These are phyloP conservation scores for Calephelis perditalis DNA, from an alignment of 2,888 invertebrate species.

Conservation along the genomic window DNA sequence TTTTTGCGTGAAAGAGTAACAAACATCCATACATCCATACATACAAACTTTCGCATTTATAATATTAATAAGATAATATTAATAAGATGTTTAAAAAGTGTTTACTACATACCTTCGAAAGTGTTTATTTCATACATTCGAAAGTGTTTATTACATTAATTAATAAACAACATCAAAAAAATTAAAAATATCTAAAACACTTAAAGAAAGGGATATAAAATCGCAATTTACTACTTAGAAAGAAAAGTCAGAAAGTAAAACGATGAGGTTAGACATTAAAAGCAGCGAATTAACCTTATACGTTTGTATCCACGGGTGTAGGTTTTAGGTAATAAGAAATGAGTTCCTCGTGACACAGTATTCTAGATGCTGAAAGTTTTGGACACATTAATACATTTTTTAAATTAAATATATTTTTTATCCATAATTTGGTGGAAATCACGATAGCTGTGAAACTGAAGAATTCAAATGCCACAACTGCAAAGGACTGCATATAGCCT, in stretches of 20 bases:
- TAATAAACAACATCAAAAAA: neutral
- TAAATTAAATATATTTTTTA: slow-evolving; percentile 17
- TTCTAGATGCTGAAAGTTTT: slow-evolving; percentile 17
- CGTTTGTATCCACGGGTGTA: slow-evolving; percentile 17
- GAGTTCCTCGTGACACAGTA: slow-evolving; percentile 17
- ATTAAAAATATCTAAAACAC: neutral
- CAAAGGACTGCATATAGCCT: slow-evolving; percentile 23
- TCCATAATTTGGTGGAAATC: slow-evolving; percentile 21
- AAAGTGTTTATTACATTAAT: slow-evolving; percentile 1
- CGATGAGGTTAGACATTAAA: slow-evolving; percentile 15
- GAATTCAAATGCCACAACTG: slow-evolving; percentile 23
- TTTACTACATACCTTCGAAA: neutral
- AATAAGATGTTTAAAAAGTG: neutral
- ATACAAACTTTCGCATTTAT: too few relatives aligned
- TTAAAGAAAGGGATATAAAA: slow-evolving; percentile 2
- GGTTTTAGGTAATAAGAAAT: slow-evolving; percentile 20
- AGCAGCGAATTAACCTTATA: slow-evolving; percentile 5
- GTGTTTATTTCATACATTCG: too few relatives aligned
- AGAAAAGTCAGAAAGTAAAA: slow-evolving; percentile 17
- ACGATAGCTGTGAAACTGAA: slow-evolving; percentile 16
- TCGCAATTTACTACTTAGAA: neutral
- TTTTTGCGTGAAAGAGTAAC: too few relatives aligned
- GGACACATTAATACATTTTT: slow-evolving; percentile 15
- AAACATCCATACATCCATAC: too few relatives aligned
- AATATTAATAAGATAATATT: too few relatives aligned